Percentiles rank a stretch among this genome's conserved stretches.
These are phyloP conservation scores for Leucoma salicis DNA, from an alignment of 2,888 invertebrate genomes.

Conservation along the genomic window DNA sequence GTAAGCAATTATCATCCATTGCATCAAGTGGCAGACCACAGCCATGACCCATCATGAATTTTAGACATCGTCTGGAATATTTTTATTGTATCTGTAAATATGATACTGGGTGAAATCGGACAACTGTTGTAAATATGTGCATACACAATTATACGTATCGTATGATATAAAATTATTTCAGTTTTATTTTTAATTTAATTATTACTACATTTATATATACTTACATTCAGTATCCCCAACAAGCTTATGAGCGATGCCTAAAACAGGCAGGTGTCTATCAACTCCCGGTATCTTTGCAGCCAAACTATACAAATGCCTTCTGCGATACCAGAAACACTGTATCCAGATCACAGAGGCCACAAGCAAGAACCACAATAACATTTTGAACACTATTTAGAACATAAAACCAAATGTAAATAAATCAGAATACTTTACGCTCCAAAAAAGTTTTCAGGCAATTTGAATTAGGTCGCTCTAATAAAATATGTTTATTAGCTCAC, in stretches of 20 bases:
- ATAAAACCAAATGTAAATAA: background rate
- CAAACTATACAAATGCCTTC: conserved; percentile 55
- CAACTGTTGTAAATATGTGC: no score
- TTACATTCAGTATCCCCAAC: conserved; percentile 57
- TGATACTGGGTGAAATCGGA: no score
- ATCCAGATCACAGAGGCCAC: conserved; percentile 40
- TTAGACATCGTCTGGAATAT: no score
- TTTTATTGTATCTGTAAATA: no score
- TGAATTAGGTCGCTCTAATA: background rate
- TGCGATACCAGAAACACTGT: conserved; percentile 44
- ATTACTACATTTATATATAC: no score
- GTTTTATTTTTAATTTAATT: no score
- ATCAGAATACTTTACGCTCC: background rate
- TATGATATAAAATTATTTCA: no score
- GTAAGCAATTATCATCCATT: no score
- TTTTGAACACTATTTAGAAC: conserved; percentile 18
- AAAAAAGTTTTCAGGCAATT: background rate
- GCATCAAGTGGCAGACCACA: no score
- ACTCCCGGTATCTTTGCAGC: conserved; percentile 42
- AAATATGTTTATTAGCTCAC: conserved; percentile 8
- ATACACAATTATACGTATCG: no score
- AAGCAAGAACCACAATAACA: conserved; percentile 50
- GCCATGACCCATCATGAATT: no score
- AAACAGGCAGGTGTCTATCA: conserved; percentile 41
- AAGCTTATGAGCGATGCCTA: conserved; percentile 54